Percentiles rank a stretch among this genome's conserved stretches.
Conservation (phyloP, 2,888 invertebrate species). For the Stramonita haemastoma region DNA sequence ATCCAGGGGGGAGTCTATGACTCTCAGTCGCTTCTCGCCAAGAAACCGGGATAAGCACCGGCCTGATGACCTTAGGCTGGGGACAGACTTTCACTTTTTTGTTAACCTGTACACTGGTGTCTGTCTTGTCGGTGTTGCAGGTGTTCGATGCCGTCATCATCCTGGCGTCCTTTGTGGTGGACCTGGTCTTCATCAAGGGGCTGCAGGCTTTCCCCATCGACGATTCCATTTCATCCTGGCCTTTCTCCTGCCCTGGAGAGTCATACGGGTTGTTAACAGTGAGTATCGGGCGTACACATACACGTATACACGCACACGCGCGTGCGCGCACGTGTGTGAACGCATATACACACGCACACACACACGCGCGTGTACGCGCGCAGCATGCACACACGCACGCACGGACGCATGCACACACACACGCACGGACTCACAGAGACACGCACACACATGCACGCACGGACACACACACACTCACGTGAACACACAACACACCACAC, state of each 20-base stretch:
- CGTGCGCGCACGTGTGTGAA: not conserved
- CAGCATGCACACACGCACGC: not conserved
- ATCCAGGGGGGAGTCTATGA: no score
- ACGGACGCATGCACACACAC: not conserved
- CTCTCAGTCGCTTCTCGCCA: no score
- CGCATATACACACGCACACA: not conserved
- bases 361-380: not conserved
- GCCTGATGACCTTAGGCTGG: no score
- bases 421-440: not conserved
- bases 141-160: conserved; percentile 68
- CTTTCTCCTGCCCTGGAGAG: conserved; percentile 66
- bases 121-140: no score
- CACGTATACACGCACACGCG: not conserved
- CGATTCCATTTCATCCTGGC: conserved; percentile 63
- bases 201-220: conserved; percentile 58
- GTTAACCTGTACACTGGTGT: no score
- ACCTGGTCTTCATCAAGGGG: conserved; percentile 65
- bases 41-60: no score
- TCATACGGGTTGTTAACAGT: conserved; percentile 68
- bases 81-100: no score
- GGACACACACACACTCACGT: not conserved
- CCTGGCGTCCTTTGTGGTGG: conserved; percentile 64
- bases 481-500: no score
- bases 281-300: conserved; percentile 35
- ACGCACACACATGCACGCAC: no score